phyloP scores from a whole-genome alignment of 2,797 vertebrate genomes.

The Rhinatrema bivittatum region DNA sequence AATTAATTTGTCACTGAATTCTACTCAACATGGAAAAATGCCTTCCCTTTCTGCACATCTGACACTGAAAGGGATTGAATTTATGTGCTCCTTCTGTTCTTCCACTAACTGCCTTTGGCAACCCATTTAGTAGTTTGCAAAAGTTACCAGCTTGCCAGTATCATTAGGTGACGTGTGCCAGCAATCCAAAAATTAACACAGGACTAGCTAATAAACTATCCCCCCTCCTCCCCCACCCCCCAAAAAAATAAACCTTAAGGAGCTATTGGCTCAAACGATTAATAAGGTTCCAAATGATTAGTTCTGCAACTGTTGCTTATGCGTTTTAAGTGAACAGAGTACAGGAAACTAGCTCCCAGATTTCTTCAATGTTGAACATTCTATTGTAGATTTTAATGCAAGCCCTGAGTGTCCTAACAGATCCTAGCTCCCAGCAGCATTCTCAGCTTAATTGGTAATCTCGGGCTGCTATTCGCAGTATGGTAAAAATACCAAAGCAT shows the following conservation, averaged over 20 bases:
- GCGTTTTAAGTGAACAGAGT: constrained; percentile 6
- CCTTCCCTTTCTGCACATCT: too few species aligned
- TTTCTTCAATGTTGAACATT: neutral
- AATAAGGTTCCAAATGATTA: neutral
- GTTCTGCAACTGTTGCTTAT: constrained; percentile 8
- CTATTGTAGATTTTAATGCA: constrained; percentile 20
- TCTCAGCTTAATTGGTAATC: constrained; percentile 13
- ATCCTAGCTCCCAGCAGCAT: constrained; percentile 2
- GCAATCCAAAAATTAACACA: constrained; percentile 1
- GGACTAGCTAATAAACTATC: constrained; percentile 12
- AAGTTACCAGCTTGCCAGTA: constrained; percentile 14
- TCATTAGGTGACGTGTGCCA: constrained; percentile 17
- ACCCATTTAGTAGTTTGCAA: too few species aligned
- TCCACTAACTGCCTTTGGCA: too few species aligned
- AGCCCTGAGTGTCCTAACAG: constrained; percentile 9
- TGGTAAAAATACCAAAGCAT: constrained; percentile 26
- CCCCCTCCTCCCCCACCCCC: too few species aligned
- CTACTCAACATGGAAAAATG: too few species aligned
- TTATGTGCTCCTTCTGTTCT: too few species aligned
- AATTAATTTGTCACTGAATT: too few species aligned
- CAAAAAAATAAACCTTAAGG: constrained; percentile 7
- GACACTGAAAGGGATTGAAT: too few species aligned
- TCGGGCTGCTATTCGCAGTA: neutral
- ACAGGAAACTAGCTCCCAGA: too few species aligned
- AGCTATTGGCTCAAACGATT: neutral